Percentiles rank a stretch among this genome's conserved stretches.
Conservation (phyloP, 2,888 invertebrate genomes). For the Xestia rhomboidea region DNA sequence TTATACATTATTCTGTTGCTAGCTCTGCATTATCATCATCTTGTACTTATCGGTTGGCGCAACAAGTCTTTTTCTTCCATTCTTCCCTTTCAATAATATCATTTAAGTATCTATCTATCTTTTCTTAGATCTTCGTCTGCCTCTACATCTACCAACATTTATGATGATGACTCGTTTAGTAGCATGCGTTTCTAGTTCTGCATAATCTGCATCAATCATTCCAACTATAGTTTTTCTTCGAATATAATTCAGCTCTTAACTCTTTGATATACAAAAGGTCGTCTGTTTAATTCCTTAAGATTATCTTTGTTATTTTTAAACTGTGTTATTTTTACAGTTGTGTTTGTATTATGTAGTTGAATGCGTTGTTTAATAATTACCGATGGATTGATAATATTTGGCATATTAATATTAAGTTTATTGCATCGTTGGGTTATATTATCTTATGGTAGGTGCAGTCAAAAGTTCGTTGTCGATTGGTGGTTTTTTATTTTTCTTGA, state of each 20-base stretch:
- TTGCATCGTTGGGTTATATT: neutral
- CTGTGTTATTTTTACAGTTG: neutral
- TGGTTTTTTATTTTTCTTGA: neutral
- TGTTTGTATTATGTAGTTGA: neutral
- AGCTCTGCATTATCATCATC: neutral
- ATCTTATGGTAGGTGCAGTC: neutral
- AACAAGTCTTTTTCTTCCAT: neutral
- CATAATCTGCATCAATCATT: neutral
- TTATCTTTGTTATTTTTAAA: neutral
- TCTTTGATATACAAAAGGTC: neutral
- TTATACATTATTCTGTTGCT: slow-evolving; percentile 11
- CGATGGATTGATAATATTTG: neutral
- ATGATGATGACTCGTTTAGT: neutral
- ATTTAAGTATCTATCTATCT: neutral
- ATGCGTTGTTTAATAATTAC: neutral
- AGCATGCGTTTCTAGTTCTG: neutral
- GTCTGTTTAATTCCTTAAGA: neutral
- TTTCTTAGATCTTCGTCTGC: neutral
- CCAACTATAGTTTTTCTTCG: neutral
- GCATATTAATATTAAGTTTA: neutral
- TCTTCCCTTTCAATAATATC: neutral
- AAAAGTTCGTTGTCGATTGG: neutral
- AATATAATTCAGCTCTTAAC: neutral
- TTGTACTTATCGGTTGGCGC: neutral
- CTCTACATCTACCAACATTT: neutral